Evolutionary conservation across 1,140 invertebrate species (phyloP).

Genomic region (Heliconius congener): DNA sequence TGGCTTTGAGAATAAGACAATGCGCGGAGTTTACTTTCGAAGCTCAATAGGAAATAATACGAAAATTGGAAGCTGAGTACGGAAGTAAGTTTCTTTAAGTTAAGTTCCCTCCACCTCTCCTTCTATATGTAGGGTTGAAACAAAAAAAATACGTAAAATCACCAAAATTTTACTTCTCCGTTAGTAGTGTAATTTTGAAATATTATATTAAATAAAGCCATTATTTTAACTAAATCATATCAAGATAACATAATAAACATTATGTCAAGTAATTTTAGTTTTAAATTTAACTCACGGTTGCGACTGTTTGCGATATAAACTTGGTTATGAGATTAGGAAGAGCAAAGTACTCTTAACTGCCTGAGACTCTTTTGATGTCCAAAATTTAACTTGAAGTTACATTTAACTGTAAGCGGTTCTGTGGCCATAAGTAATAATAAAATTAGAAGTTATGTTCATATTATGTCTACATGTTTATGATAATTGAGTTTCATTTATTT

Average conservation of each 20-base stretch:
- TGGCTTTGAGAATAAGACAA: too few relatives aligned
- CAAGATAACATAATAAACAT: background rate
- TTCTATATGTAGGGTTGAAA: too few relatives aligned
- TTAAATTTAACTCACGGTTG: background rate
- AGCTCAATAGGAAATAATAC: too few relatives aligned
- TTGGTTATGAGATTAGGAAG: background rate
- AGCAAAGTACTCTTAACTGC: constrained; percentile 2
- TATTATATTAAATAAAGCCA: too few relatives aligned
- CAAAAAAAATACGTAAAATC: too few relatives aligned
- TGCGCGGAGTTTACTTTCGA: too few relatives aligned
- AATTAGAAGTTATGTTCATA: background rate
- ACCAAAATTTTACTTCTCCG: too few relatives aligned
- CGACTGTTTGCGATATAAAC: background rate
- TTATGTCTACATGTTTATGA: background rate
- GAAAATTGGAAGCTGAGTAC: too few relatives aligned
- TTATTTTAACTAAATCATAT: background rate
- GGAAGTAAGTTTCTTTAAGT: too few relatives aligned
- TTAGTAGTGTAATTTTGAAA: background rate
- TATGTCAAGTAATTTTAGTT: background rate
- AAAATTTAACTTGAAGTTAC: background rate
- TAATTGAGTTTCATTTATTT: too few relatives aligned
- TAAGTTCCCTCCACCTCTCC: too few relatives aligned
- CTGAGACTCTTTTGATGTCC: constrained; percentile 9
- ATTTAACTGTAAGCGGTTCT: background rate
- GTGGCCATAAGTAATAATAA: background rate